These are phyloP conservation scores for Aphis craccivora DNA, from an alignment of 1,140 invertebrate species.

Conservation along the genomic window DNA sequence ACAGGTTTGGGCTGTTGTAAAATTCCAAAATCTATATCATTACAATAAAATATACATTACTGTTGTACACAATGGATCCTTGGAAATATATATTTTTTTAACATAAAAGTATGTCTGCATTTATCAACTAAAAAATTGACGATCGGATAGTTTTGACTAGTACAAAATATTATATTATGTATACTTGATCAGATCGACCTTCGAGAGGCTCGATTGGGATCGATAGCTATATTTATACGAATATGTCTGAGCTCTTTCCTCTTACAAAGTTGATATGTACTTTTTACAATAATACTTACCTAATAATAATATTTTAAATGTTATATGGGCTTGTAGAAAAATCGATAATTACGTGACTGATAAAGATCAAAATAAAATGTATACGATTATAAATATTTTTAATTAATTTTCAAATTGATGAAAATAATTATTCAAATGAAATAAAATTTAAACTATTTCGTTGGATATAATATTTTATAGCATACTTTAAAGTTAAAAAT, in stretches of 20 bases:
- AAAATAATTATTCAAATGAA: not conserved
- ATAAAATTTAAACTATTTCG: not conserved
- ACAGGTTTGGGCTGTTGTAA: conserved; percentile 12
- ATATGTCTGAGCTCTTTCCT: not conserved
- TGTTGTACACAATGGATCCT: not conserved
- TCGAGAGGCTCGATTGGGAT: not conserved
- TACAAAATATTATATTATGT: not conserved
- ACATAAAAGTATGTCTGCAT: not conserved
- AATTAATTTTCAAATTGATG: not conserved
- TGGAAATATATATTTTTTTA: not conserved
- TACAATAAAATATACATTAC: not conserved
- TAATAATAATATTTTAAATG: not conserved
- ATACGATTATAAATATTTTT: not conserved
- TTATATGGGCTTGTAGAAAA: not conserved
- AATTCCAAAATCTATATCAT: not conserved
- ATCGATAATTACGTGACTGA: not conserved
- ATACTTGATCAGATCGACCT: not conserved
- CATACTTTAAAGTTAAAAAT: not conserved
- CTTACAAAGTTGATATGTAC: not conserved
- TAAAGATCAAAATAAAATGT: not conserved
- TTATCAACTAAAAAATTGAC: not conserved
- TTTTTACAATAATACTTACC: not conserved
- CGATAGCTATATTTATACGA: not conserved
- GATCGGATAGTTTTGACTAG: not conserved
- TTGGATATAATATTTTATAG: no score